Conservation (phyloP, 2,888 invertebrate genomes). For the Anthophora plumipes region DNA sequence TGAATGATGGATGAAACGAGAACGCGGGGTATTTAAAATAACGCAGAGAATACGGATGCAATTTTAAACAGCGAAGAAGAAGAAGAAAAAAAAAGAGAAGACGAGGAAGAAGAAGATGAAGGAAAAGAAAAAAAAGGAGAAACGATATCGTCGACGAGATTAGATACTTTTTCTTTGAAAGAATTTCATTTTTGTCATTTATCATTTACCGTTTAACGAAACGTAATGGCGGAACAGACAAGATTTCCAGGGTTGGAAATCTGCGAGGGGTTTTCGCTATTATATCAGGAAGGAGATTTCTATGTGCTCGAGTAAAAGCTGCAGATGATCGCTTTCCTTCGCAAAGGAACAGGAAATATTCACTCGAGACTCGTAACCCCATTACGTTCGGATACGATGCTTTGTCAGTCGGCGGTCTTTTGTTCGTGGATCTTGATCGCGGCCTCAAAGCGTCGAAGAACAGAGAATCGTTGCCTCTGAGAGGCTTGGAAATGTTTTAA, state of each 20-base stretch:
- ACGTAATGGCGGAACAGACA: background rate
- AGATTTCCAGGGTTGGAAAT: background rate
- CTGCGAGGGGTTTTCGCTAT: background rate
- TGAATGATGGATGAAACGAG: background rate
- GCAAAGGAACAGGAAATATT: slow-evolving; percentile 42
- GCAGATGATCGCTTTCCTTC: slow-evolving; percentile 33
- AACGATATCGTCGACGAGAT: no score
- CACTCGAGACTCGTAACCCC: slow-evolving; percentile 40
- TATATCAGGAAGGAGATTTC: slow-evolving; percentile 11
- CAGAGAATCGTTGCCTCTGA: slow-evolving; percentile 3
- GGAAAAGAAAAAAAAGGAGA: no score
- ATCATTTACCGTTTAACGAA: background rate
- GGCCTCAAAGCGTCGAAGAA: slow-evolving; percentile 14
- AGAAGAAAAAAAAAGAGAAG: no score
- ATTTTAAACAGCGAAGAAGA: background rate
- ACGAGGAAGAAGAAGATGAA: no score
- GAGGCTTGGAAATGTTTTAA: slow-evolving; percentile 19
- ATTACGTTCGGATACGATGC: slow-evolving; percentile 42
- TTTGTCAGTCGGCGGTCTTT: slow-evolving; percentile 43
- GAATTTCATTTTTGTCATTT: background rate
- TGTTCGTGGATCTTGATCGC: slow-evolving; percentile 41
- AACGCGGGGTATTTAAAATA: background rate
- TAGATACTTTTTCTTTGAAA: background rate
- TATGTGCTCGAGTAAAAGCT: slow-evolving; percentile 11
- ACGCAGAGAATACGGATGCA: background rate